Evolutionary conservation across 2,888 invertebrate genomes (phyloP), one percentile per base, ranked within the genome.

Genomic region (Agapetus fuscipes): DNA sequence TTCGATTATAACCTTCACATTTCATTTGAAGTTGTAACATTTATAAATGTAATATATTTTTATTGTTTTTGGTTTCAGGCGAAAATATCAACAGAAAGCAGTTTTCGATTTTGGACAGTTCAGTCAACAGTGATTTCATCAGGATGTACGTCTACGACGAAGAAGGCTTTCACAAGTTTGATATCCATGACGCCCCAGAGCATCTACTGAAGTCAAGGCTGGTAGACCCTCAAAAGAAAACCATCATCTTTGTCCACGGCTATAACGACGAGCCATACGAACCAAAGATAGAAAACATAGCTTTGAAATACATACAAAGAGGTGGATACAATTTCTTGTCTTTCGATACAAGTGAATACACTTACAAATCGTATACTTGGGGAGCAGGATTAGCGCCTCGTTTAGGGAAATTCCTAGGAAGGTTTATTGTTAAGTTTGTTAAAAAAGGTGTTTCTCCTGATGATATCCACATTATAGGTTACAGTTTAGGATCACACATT

Each of bases 401-500:
- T 2, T 28, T 47, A 6, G 35, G 33, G 1, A 42, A 36, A 13
- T 32, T 37, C 9, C 30, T 47, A 2, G 34, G 37, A 3, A 30
- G 44, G 11, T 47, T 47, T 32, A 26, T 44, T 3, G 24, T 41
- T 31, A 30, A 27, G 3, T 13, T 47, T 24, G 20, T 39, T 3
- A 33, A 30, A 7, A 6, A 16, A 2, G 47, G 47, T 9, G 29
- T 44, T 10, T 25, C 37, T n/a, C 13, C 25, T 11, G 34, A 44
- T 11, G 39, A 25, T 14, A 37, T 47, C 9, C 39, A 41, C 17
- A 15, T 47, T 5, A 36, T 41, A n/a, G 47, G 47, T 9, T 47
- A 34, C 29, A 47, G 47, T 30, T 36, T 44, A n/a, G 47, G 47
- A 5, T 43, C 39, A 6, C 47, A 47, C 24, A 35, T 47, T n/a